These are phyloP conservation scores for Sardina pilchardus DNA, from an alignment of 2,113 vertebrate species.

Conservation along the genomic window DNA sequence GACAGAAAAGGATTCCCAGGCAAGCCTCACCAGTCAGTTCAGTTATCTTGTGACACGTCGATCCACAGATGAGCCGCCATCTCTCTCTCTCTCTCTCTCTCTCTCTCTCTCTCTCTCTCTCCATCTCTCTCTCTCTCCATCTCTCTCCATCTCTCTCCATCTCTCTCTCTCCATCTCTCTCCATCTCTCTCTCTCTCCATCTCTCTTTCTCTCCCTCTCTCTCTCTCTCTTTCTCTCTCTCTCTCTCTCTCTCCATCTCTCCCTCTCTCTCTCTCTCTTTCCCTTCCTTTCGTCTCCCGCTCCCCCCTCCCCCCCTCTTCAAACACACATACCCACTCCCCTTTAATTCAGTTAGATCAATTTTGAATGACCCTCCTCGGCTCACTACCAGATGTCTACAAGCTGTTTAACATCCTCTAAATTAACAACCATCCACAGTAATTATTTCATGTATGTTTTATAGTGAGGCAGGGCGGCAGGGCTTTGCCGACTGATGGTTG, in stretches of 20 bases:
- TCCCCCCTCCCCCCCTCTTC: constrained; percentile 46
- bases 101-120: constrained; percentile 38
- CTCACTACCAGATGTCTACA: constrained; percentile 98
- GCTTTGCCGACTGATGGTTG: constrained; percentile 84
- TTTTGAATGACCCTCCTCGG: constrained; percentile 98
- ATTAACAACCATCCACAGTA: constrained; percentile 96
- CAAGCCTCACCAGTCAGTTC: constrained; percentile 84
- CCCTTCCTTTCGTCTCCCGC: constrained; percentile 6
- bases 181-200: not conserved
- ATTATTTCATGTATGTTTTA: constrained; percentile 98
- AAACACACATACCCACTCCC: constrained; percentile 51
- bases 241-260: not conserved
- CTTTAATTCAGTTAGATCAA: constrained; percentile 95
- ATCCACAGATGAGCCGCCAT: constrained; percentile 74
- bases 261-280: constrained; percentile 29
- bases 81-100: constrained; percentile 31
- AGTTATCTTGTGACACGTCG: constrained; percentile 90
- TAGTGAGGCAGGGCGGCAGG: constrained; percentile 87
- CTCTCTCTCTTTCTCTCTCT: constrained; percentile 3
- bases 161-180: not conserved
- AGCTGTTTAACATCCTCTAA: constrained; percentile 98
- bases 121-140: constrained; percentile 60
- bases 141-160: not conserved
- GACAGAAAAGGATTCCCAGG: constrained; percentile 91
- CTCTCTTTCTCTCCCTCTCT: no score